These are phyloP conservation scores for Platorchestia sp. DNA, from an alignment of 1,140 invertebrate species.

Conservation along the genomic window DNA sequence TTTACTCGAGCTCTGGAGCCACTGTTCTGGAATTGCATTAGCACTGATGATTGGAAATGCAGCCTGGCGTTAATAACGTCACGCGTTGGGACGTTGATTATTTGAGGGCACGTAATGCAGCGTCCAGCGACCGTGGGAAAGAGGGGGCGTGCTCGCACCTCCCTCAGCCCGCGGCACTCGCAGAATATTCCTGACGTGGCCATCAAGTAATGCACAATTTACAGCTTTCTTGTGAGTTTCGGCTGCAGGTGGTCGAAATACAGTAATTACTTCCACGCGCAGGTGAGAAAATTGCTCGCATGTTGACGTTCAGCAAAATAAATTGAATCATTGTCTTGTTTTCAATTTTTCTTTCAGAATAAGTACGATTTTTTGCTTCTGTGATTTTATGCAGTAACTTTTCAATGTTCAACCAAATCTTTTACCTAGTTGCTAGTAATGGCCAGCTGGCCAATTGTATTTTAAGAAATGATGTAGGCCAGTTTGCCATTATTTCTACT, in stretches of 20 bases:
- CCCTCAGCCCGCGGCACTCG: neutral
- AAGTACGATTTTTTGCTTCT: no score
- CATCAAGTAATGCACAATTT: neutral
- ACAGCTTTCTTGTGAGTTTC: neutral
- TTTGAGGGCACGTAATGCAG: neutral
- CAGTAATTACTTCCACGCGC: neutral
- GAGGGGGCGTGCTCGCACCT: neutral
- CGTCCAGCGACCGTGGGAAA: neutral
- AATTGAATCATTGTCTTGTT: no score
- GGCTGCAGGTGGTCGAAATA: neutral
- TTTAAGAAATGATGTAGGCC: no score
- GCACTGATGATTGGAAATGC: neutral
- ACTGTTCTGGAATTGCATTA: neutral
- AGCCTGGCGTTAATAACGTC: neutral
- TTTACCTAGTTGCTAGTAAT: no score
- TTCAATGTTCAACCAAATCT: no score
- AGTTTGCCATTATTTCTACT: no score
- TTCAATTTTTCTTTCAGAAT: no score
- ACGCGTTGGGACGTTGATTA: neutral
- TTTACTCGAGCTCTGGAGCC: neutral
- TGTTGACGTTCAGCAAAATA: neutral
- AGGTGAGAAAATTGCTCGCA: neutral
- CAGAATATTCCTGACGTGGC: neutral
- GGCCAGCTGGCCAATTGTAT: no score
- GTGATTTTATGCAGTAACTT: no score